A percentile compares a stretch with the other conserved stretches of the same genome.
Conservation (phyloP, 2,888 invertebrate species). For the Cepaea hortensis region DNA sequence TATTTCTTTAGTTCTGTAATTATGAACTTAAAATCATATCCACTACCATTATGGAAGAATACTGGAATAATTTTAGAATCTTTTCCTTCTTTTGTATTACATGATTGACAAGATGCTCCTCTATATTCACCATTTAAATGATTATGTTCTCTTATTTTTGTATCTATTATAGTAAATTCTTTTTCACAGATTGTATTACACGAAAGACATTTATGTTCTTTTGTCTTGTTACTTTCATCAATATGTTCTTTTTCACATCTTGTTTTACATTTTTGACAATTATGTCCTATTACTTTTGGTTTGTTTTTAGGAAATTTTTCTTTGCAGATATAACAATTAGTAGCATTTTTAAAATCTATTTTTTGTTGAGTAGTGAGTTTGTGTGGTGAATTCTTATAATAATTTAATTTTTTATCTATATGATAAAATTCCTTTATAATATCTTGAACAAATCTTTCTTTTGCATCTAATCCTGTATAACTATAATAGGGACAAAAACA, state of each 20-base stretch:
- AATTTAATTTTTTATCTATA: too few species aligned
- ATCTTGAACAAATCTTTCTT: not conserved
- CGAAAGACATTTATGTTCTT: too few species aligned
- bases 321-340: too few species aligned
- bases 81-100: constrained; percentile 52
- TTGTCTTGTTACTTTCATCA: too few species aligned
- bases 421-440: not conserved
- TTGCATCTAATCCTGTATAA: not conserved
- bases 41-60: constrained; percentile 49
- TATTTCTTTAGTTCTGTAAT: constrained; percentile 48
- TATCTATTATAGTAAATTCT: not conserved
- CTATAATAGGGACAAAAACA: constrained; percentile 5
- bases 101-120: constrained; percentile 47
- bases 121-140: not conserved
- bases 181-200: too few species aligned
- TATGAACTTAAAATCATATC: constrained; percentile 51
- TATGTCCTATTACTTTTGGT: too few species aligned
- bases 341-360: not conserved
- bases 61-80: constrained; percentile 47
- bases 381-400: too few species aligned
- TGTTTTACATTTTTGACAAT: too few species aligned
- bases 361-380: not conserved
- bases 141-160: too few species aligned
- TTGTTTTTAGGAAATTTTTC: too few species aligned
- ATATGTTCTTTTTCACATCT: too few species aligned